Conservation (phyloP, 37 sponge, comb jelly and placozoan genomes). For the Ianthella basta region DNA sequence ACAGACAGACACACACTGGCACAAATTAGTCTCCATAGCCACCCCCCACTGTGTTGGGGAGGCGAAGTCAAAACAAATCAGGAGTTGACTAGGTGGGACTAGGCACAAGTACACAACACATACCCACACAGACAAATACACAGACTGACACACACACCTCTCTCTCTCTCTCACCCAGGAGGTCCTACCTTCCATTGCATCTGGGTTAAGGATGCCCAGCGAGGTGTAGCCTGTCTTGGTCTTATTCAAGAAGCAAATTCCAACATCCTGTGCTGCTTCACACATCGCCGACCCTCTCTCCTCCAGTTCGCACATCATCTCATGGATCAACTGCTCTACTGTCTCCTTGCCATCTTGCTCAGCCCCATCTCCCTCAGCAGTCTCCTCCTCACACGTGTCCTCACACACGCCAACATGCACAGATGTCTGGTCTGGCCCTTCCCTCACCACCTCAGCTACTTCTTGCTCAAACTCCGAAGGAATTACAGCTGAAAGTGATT, state of each 20-base stretch:
- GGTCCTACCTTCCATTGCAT: constrained; percentile 21
- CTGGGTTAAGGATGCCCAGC: constrained; percentile 76
- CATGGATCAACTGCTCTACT: constrained; percentile 25
- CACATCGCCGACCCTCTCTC: constrained; percentile 41
- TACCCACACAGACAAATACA: too few species aligned
- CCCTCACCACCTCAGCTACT: constrained; percentile 23
- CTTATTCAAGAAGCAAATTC: constrained; percentile 57
- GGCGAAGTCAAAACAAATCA: too few species aligned
- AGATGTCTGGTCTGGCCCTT: not conserved
- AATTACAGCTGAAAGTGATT: not conserved
- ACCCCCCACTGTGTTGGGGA: too few species aligned
- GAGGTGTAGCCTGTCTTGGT: constrained; percentile 50
- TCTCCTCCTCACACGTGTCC: constrained; percentile 9
- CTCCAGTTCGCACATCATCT: not conserved
- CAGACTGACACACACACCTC: too few species aligned
- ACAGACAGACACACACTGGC: too few species aligned
- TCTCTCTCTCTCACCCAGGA: not conserved
- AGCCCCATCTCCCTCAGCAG: not conserved
- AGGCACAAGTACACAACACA: too few species aligned
- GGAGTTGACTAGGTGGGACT: too few species aligned
- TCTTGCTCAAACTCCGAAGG: constrained; percentile 2
- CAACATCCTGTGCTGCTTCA: not conserved
- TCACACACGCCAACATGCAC: constrained; percentile 16
- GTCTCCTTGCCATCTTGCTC: not conserved
- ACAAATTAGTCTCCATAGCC: too few species aligned